phyloP scores from a whole-genome alignment of 2,797 vertebrate species.

The Hozukius guyotensis region DNA sequence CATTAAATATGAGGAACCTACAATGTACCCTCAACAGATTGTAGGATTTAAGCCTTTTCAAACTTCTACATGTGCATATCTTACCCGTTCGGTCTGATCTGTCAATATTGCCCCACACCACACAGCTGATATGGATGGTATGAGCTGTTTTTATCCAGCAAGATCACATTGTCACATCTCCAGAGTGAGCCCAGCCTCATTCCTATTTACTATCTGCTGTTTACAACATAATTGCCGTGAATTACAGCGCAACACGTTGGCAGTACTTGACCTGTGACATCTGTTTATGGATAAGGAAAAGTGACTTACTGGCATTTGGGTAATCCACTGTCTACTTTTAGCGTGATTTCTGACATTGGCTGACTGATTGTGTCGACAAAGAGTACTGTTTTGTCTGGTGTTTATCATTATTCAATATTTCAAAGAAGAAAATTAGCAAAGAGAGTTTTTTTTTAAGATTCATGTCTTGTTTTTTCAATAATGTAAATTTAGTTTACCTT shows the following conservation, averaged over 20 bases:
- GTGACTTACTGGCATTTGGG: not conserved
- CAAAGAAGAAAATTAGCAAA: not conserved
- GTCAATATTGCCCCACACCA: not conserved
- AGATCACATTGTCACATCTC: not conserved
- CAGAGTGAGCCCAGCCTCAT: not conserved
- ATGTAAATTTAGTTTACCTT: not conserved
- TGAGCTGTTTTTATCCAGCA: not conserved
- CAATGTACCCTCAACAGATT: not conserved
- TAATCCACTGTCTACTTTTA: not conserved
- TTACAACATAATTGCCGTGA: slow-evolving; percentile 67
- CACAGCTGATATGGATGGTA: not conserved
- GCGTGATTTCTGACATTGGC: not conserved
- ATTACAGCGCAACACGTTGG: slow-evolving; percentile 10
- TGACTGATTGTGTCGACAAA: not conserved
- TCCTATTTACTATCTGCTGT: slow-evolving; percentile 43
- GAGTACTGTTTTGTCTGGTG: not conserved
- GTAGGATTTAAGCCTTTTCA: not conserved
- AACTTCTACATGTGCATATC: not conserved
- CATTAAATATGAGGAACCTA: not conserved
- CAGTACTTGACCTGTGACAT: not conserved
- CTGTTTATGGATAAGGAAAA: slow-evolving; percentile 7
- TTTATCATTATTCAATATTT: not conserved
- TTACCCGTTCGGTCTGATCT: not conserved
- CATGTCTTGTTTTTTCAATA: not conserved
- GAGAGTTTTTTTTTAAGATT: not conserved